Percentiles rank a stretch among this genome's conserved stretches.
These are phyloP conservation scores for Sinopyrophorus schimmeli DNA, from an alignment of 2,888 invertebrate species.

Conservation along the genomic window DNA sequence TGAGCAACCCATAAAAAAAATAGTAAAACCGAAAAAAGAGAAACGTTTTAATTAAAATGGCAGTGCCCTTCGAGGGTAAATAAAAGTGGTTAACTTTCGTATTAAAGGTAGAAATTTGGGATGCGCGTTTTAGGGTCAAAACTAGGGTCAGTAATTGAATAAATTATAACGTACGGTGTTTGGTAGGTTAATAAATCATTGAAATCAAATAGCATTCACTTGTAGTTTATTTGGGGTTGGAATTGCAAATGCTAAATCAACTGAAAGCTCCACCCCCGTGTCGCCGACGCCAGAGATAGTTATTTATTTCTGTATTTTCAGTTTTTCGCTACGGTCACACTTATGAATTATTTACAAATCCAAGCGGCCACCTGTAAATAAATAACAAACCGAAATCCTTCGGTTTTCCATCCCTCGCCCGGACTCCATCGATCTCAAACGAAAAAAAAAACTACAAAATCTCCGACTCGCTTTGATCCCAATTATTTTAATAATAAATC, in stretches of 20 bases:
- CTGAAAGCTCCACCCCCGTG: constrained; percentile 20
- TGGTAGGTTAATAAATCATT: constrained; percentile 28
- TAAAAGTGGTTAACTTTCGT: constrained; percentile 15
- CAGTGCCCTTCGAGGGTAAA: too few species aligned
- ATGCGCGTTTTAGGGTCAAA: constrained; percentile 9
- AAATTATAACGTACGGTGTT: constrained; percentile 25
- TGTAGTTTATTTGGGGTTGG: constrained; percentile 30
- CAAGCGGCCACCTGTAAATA: constrained; percentile 25
- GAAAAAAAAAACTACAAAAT: too few species aligned
- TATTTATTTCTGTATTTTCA: constrained; percentile 27
- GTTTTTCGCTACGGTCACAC: constrained; percentile 15
- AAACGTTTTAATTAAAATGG: too few species aligned
- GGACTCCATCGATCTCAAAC: too few species aligned
- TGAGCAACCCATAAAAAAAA: too few species aligned
- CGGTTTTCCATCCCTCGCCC: too few species aligned
- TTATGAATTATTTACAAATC: constrained; percentile 23
- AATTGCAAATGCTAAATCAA: constrained; percentile 32
- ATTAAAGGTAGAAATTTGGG: constrained; percentile 15
- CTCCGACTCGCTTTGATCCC: too few species aligned
- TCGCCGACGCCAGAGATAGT: constrained; percentile 19
- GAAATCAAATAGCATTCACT: constrained; percentile 31
- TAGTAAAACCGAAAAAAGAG: too few species aligned
- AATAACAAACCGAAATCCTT: constrained; percentile 26
- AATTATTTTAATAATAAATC: constrained; percentile 10
- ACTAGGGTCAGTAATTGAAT: constrained; percentile 20